Evolutionary conservation across 1,140 invertebrate species (phyloP).

Genomic region (Orchesella cincta): DNA sequence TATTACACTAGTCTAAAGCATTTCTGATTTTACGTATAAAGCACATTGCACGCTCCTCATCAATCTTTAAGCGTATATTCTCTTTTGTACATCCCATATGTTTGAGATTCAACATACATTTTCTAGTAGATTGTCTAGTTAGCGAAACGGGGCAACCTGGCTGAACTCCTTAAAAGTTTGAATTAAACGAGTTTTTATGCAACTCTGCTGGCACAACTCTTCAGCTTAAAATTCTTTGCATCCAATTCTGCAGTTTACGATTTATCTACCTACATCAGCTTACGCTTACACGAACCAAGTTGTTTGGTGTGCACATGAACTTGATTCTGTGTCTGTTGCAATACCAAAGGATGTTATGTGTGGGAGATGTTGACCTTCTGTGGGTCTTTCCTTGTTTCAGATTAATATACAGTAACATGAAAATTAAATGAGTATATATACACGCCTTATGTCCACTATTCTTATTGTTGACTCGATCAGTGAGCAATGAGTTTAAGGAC

Average conservation of each 20-base stretch:
- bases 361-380: slow-evolving; percentile 17
- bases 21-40: background rate
- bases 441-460: background rate
- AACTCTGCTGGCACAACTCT: background rate
- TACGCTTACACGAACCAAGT: background rate
- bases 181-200: background rate
- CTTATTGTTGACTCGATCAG: no score
- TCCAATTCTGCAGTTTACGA: background rate
- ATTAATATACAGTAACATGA: background rate
- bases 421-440: background rate
- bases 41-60: background rate
- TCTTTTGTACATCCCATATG: background rate
- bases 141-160: no score
- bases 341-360: background rate
- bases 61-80: background rate
- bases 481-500: background rate
- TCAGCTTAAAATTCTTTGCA: background rate
- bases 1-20: background rate
- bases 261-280: background rate
- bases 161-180: no score
- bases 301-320: background rate
- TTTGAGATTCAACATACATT: background rate
- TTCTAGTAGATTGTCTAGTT: no score
- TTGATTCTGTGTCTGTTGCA: background rate
- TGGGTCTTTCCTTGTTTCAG: slow-evolving; percentile 1